Evolutionary conservation across 2,113 vertebrate genomes (phyloP), one percentile per base, ranked within the genome.

Genomic region (Tricholaema leucomelas): DNA sequence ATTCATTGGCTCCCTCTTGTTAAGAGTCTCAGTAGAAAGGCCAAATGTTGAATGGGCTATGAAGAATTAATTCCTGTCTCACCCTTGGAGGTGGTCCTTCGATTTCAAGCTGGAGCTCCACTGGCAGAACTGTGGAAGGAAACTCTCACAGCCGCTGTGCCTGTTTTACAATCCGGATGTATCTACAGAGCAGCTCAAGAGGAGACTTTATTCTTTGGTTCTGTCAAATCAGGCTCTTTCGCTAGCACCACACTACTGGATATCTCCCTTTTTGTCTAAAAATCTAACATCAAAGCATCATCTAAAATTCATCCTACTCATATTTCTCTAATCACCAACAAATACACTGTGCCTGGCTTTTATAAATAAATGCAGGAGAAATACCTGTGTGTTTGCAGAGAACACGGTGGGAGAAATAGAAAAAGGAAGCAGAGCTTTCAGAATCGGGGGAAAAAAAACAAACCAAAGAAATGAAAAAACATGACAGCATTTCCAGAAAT

Each of bases 21-120:
- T 84, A n/a, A 78, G 21, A 79, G 21, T 23, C 40, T 82, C 70
- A 92, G 80, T 36, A 48, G 74, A 89, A 55, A 91, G 40, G 85
- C 82, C 82, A 92, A 91, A 84, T 30, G 46, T 73, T 93, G 91
- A 92, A 87, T n/a, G 36, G 33, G 60, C 91, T 69, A 59, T 16
- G 56, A 72, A 85, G 93, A 92, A 95, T 63, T 40, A 87, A 93
- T 71, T 92, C 94, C 60, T 59, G 59, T 87, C 87, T 93, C 87
- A 46, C 36, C 36, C 85, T 35, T 72, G 69, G 87, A 67, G 78
- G 75, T 85, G 81, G 64, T 91, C 78, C 81, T 83, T 85, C 66
- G 31, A 20, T 76, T 92, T 81, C 84, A 85, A 87, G 74, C 55
- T 54, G 65, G 67, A 87, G 56, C 36, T 76, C 16, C 81, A 66